These are phyloP conservation scores for Asobara japonica DNA, from an alignment of 1,140 invertebrate species.

Conservation along the genomic window DNA sequence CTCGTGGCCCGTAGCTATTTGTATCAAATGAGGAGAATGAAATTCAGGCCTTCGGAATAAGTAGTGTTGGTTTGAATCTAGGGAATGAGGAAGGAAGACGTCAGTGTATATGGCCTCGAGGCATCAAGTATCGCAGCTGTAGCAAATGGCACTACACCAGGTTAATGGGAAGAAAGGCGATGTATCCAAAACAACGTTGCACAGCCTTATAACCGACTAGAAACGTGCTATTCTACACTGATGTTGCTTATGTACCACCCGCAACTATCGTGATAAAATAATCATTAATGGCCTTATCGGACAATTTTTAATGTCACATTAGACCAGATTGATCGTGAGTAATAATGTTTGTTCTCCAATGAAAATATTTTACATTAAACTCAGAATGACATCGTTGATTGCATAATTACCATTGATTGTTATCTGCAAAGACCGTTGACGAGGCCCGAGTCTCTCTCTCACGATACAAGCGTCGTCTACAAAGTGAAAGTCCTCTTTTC, in stretches of 20 bases:
- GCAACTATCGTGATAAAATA: conserved; percentile 8
- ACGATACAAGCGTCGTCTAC: not conserved
- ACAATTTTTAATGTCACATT: not conserved
- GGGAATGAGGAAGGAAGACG: conserved; percentile 13
- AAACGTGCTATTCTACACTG: not conserved
- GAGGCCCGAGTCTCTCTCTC: not conserved
- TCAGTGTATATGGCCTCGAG: conserved; percentile 13
- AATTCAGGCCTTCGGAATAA: conserved; percentile 2
- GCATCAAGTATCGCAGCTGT: conserved; percentile 1
- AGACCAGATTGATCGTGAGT: not conserved
- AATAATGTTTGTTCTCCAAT: not conserved
- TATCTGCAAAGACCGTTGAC: not conserved
- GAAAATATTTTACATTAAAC: not conserved
- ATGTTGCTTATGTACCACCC: not conserved
- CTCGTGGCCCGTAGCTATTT: not conserved
- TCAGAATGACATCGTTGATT: conserved; percentile 4
- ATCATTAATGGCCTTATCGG: not conserved
- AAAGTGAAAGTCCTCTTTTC: conserved; percentile 2
- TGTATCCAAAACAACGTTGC: not conserved
- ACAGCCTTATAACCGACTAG: not conserved
- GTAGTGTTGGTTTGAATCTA: not conserved
- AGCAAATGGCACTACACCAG: not conserved
- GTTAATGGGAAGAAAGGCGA: conserved; percentile 15
- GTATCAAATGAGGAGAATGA: not conserved
- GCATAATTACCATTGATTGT: conserved; percentile 12